Evolutionary conservation across 2,113 vertebrate species (phyloP), one percentile per base, ranked within the genome.

Genomic region (Meleagris gallopavo): DNA sequence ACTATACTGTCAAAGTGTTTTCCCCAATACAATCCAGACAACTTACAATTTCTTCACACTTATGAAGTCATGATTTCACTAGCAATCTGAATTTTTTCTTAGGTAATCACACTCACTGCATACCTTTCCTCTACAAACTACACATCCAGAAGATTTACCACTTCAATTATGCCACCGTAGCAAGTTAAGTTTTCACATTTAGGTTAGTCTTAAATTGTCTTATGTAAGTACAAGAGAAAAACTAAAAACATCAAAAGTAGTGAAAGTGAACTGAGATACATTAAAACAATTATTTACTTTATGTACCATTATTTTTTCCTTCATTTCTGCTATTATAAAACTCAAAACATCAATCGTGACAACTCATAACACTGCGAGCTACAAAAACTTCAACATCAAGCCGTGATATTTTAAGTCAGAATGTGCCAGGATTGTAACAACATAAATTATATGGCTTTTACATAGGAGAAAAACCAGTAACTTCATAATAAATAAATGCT

Each of bases 21-120:
- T 30, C 43, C 7, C 2, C 41, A 69, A 9, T 30, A 27, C 11
- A 46, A 88, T 17, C 40, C 2, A 76, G 29, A 40, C 0, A 0
- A 36, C 29, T 66, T 83, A 45, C 0, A 38, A 5, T 30, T 84
- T 82, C 25, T 52, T 9, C 41, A 30, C 13, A 70, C 65, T 79
- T 70, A 86, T 8, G 22, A 48, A 43, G 21, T 32, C 9, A 76
- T 62, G 15, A 14, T 21, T 60, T 43, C 10, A 29, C 4, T n/a
- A 36, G 17, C 5, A 71, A 19, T 27, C 36, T 10, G 34, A 21
- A 48, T 27, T 32, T 74, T 50, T 73, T 38, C 43, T 22, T 13
- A 83, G 27, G 6, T 50, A 38, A 32, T 43, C 50, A 43, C 25
- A 65, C 58, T 13, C 19, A 79, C 19, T 38, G 5, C 13, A 70